Evolutionary conservation across 2,113 vertebrate genomes (phyloP), one percentile per base, ranked within the genome.

Genomic region (Pomatostomus ruficeps): DNA sequence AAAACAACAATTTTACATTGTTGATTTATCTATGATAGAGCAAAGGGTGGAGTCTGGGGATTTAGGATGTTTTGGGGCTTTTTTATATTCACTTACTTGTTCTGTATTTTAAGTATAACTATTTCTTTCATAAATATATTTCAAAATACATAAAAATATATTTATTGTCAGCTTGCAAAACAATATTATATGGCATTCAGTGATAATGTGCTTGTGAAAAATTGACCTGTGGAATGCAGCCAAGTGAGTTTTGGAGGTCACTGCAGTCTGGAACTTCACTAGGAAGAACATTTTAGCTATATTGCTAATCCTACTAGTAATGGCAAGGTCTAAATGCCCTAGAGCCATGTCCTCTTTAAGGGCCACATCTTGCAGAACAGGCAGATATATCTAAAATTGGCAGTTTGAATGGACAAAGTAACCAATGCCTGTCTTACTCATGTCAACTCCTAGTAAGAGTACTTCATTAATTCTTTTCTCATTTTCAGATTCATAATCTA

Each of bases 1-100:
- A 95, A 94, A 93, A 74, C 76, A 95, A 89, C 40, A 6, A 85
- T 77, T 96, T 88, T 48, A 79, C 25, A 63, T 18, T 90, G 88
- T 74, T 94, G 85, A 88, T 85, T 88, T 92, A 77, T 94, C 72
- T 93, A 24, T 54, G 79, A 85, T 55, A 51, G 35, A 88, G 45
- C 5, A 4, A 86, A 91, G 75, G 82, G 83, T 80, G 85, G 85
- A 80, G 28, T 48, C 46, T n/a, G 46, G 45, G 25, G 14, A 80
- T 70, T 65, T 70, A 57, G 7, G 15, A 66, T 57, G 20, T 29
- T 79, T 62, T 54, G 35, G 38, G 7, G 2, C 8, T 42, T 59
- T 71, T 90, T 49, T 76, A n/a, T 18, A 66, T 59, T 79, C 2
- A 58, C 35, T 66, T 79, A 71, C 29, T 79, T 70, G n/a, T 17